Conservation (phyloP, 2,113 vertebrate species). For the Ceyx cyanopectus region DNA sequence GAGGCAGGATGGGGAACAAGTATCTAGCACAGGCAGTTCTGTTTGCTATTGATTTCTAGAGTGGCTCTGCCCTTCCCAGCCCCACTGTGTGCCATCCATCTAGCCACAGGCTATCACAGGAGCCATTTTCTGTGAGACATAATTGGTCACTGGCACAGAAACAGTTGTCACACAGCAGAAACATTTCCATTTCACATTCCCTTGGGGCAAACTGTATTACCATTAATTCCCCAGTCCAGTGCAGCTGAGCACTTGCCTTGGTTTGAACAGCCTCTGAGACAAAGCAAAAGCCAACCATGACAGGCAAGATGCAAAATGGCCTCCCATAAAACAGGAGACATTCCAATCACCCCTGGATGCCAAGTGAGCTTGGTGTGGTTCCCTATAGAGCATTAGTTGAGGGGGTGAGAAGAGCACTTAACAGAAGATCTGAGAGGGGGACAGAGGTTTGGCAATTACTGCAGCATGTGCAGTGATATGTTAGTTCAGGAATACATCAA, state of each 20-base stretch:
- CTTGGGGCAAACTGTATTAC: slow-evolving; percentile 9
- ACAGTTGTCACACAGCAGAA: slow-evolving; percentile 20
- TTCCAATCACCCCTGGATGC: background rate
- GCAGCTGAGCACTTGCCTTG: slow-evolving; percentile 14
- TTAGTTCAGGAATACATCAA: background rate
- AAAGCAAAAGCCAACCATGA: background rate
- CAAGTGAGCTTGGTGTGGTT: slow-evolving; percentile 24
- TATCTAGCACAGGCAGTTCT: slow-evolving; percentile 28
- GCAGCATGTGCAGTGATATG: background rate
- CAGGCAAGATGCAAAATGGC: background rate
- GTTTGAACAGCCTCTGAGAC: background rate
- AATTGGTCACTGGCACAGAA: slow-evolving; percentile 61
- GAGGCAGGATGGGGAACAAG: slow-evolving; percentile 18
- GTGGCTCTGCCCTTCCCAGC: slow-evolving; percentile 48
- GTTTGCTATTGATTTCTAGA: slow-evolving; percentile 61
- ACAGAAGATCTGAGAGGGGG: background rate
- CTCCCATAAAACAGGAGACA: background rate
- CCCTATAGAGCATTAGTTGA: background rate
- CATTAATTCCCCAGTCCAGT: background rate
- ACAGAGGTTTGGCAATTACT: background rate
- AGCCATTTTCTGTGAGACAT: slow-evolving; percentile 32
- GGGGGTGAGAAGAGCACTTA: background rate
- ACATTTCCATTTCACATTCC: slow-evolving; percentile 27
- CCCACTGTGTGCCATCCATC: background rate
- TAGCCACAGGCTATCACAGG: slow-evolving; percentile 48